Evolutionary conservation across 2,888 invertebrate genomes (phyloP).

Genomic region (Ceramica pisi): DNA sequence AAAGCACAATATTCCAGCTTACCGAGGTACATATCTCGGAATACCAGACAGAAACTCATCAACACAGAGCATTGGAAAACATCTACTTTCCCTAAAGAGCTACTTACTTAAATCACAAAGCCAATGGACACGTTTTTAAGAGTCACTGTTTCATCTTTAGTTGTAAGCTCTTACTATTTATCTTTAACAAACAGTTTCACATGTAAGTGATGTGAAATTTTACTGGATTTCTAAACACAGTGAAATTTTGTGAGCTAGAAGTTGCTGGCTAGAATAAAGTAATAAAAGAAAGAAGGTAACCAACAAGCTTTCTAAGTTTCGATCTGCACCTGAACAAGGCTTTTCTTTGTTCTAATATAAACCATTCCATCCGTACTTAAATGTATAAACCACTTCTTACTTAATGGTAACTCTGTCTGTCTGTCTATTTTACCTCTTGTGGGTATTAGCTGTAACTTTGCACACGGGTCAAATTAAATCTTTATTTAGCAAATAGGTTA

Average conservation of each 20-base stretch:
- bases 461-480: no score
- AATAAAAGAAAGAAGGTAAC: slow-evolving; percentile 9
- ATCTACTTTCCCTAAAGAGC: not conserved
- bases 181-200: slow-evolving; percentile 38
- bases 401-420: no score
- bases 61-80: not conserved
- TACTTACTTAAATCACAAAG: not conserved
- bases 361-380: no score
- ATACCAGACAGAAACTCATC: not conserved
- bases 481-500: no score
- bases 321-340: no score
- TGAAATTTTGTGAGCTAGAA: slow-evolving; percentile 5
- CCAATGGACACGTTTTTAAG: not conserved
- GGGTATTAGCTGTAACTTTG: no score
- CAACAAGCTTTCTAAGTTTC: no score
- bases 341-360: no score
- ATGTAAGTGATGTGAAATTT: slow-evolving; percentile 3
- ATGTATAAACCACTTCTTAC: no score
- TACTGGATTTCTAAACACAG: slow-evolving; percentile 25
- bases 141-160: slow-evolving; percentile 8
- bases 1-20: no score
- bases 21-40: no score
- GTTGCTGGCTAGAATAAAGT: not conserved
- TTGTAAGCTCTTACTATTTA: slow-evolving; percentile 41
- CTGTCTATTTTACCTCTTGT: no score